phyloP scores from a whole-genome alignment of 2,888 invertebrate genomes.

The Stratiomys singularior region DNA sequence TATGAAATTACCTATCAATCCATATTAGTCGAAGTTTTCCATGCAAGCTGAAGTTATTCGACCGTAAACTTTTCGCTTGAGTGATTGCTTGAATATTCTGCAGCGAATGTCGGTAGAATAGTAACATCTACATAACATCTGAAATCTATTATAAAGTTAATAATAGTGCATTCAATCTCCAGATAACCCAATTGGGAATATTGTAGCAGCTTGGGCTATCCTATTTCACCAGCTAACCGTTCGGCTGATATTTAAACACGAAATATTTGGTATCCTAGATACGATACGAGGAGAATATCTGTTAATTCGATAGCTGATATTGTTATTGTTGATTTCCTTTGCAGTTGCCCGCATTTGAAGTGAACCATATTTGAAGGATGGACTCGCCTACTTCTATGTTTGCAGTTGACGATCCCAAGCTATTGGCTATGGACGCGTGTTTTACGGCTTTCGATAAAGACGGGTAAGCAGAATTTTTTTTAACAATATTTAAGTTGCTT shows the following conservation, averaged over 20 bases:
- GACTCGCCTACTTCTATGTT: conserved; percentile 62
- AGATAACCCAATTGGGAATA: no score
- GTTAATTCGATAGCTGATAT: conserved; percentile 45
- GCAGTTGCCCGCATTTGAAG: conserved; percentile 48
- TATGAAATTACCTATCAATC: no score
- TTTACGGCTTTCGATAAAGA: conserved; percentile 91
- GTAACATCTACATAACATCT: no score
- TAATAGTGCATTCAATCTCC: no score
- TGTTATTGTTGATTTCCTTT: conserved; percentile 39
- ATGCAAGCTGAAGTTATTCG: no score
- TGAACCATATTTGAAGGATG: conserved; percentile 55
- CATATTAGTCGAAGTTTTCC: no score
- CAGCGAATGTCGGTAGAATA: no score
- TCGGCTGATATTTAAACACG: not conserved
- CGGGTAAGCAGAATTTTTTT: conserved; percentile 70
- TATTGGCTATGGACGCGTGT: conserved; percentile 87
- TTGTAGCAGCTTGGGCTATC: not conserved
- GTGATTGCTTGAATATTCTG: no score
- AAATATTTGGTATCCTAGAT: conserved; percentile 23
- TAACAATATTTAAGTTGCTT: no score
- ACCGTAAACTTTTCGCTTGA: no score
- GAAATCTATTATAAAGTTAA: no score
- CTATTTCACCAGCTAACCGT: not conserved
- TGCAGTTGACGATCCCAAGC: conserved; percentile 68
- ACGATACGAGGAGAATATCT: conserved; percentile 8